Evolutionary conservation across 2,888 invertebrate genomes (phyloP).

Genomic region (Disparrhopalites patrizii): DNA sequence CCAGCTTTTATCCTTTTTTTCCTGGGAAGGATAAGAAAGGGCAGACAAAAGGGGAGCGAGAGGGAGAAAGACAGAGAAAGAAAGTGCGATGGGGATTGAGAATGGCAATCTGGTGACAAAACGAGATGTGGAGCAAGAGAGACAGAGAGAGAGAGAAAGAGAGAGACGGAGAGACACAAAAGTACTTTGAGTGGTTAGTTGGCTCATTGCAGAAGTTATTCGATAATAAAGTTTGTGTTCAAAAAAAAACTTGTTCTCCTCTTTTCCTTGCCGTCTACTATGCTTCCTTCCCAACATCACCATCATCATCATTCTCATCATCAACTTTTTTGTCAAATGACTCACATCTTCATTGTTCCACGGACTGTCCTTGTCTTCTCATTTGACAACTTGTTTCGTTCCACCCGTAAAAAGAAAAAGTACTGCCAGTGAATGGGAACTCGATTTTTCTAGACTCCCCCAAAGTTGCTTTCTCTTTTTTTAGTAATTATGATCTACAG

Average conservation of each 20-base stretch:
- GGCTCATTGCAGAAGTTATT: no score
- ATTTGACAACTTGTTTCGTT: no score
- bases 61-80: background rate
- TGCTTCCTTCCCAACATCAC: no score
- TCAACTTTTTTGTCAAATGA: background rate
- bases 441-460: no score
- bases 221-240: no score
- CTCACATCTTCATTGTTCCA: background rate
- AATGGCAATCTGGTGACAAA: background rate
- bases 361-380: background rate
- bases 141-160: background rate
- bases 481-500: no score
- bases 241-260: conserved; percentile 1
- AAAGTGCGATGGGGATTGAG: background rate
- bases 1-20: background rate
- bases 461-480: no score
- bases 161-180: conserved; percentile 2
- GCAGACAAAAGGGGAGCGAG: background rate
- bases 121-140: background rate
- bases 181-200: no score
- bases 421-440: no score
- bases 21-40: background rate
- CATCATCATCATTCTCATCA: no score
- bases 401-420: no score
- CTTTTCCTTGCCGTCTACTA: background rate